phyloP scores from a whole-genome alignment of 1,140 invertebrate genomes.

The Hypothenemus hampei region DNA sequence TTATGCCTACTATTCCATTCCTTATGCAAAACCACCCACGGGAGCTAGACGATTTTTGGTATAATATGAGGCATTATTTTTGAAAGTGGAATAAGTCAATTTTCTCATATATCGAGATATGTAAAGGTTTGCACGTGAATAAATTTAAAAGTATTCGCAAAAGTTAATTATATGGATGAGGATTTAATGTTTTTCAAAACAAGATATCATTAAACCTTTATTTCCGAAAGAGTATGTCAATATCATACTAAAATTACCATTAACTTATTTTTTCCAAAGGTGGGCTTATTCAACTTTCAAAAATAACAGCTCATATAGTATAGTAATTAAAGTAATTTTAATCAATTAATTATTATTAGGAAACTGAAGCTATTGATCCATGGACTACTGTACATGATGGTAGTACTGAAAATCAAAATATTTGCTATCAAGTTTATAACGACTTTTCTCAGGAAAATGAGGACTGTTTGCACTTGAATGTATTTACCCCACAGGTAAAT shows the following conservation, averaged over 20 bases:
- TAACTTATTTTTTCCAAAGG: too few species aligned
- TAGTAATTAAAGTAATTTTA: background rate
- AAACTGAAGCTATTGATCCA: conserved; percentile 20
- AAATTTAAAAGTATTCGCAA: too few species aligned
- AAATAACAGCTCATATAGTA: too few species aligned
- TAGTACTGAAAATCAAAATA: conserved; percentile 8
- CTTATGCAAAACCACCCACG: conserved; percentile 14
- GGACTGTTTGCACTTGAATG: conserved; percentile 24
- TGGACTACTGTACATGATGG: conserved; percentile 26
- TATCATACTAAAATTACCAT: too few species aligned
- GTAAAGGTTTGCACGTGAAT: too few species aligned
- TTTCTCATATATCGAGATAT: too few species aligned
- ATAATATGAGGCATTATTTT: background rate
- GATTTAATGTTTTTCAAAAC: too few species aligned
- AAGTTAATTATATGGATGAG: too few species aligned
- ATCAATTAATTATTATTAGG: conserved; percentile 4
- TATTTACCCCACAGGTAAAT: conserved; percentile 24
- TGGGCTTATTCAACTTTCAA: too few species aligned
- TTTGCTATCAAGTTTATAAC: conserved; percentile 19
- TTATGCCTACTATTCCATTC: conserved; percentile 17
- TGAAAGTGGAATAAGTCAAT: background rate
- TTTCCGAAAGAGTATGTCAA: too few species aligned
- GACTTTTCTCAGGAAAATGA: conserved; percentile 19
- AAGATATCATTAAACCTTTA: too few species aligned
- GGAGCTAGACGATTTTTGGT: conserved; percentile 12